phyloP scores from a whole-genome alignment of 2,888 invertebrate genomes.

The Scelioninae gen. 2 region DNA sequence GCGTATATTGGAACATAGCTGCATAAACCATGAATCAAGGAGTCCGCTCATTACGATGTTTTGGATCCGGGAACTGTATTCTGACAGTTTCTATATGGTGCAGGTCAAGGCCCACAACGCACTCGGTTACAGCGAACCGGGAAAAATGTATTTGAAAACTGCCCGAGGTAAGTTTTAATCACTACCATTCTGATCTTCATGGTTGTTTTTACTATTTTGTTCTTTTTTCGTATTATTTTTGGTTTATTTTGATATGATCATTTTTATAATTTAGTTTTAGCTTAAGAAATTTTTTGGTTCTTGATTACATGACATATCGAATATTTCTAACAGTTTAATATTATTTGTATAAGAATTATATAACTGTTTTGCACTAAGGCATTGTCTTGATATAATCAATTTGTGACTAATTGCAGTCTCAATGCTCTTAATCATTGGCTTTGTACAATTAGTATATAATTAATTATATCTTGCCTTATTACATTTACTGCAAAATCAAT shows the following conservation, averaged over 20 bases:
- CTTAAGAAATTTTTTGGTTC: constrained; percentile 6
- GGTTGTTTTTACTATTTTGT: constrained; percentile 8
- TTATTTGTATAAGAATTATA: constrained; percentile 13
- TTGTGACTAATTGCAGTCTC: no score
- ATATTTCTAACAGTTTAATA: background rate
- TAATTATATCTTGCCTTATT: no score
- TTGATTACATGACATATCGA: background rate
- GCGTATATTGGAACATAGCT: constrained; percentile 77
- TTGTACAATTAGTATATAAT: no score
- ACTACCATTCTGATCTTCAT: background rate
- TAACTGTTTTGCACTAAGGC: no score
- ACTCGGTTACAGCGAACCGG: constrained; percentile 88
- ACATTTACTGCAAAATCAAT: no score
- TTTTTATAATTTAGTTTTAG: constrained; percentile 19
- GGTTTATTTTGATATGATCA: background rate
- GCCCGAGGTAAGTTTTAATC: constrained; percentile 85
- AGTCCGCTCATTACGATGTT: constrained; percentile 80
- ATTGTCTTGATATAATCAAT: no score
- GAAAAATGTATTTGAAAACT: constrained; percentile 88
- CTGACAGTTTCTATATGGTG: constrained; percentile 90
- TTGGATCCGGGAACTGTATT: constrained; percentile 82
- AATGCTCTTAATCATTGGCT: no score
- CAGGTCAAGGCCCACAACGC: constrained; percentile 90
- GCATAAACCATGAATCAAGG: constrained; percentile 79
- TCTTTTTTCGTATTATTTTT: no score